Evolutionary conservation across 2,113 vertebrate species (phyloP).

Genomic region (Sigmodon hispidus): DNA sequence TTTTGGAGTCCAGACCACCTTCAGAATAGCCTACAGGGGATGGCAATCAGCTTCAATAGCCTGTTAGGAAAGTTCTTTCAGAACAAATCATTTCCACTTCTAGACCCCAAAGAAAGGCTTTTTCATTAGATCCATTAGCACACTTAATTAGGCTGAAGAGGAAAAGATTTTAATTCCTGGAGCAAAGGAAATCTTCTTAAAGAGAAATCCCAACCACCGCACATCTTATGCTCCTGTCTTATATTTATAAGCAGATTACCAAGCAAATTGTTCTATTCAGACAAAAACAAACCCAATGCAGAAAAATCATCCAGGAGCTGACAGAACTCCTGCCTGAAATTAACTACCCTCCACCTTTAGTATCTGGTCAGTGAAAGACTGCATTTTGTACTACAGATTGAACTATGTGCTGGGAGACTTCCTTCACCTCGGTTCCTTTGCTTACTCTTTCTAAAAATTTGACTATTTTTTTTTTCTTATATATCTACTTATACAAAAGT

Average conservation of each 20-base stretch:
- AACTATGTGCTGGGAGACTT: not conserved
- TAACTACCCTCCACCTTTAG: not conserved
- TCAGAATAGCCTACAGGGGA: slow-evolving; percentile 68
- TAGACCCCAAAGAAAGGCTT: slow-evolving; percentile 65
- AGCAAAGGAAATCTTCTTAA: slow-evolving; percentile 83
- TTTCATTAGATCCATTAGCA: slow-evolving; percentile 66
- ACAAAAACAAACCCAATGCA: not conserved
- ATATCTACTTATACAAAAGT: not conserved
- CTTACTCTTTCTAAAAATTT: not conserved
- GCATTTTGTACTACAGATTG: not conserved
- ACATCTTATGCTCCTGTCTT: slow-evolving; percentile 77
- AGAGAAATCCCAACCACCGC: slow-evolving; percentile 77
- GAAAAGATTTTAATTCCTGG: slow-evolving; percentile 82
- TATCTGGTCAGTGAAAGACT: not conserved
- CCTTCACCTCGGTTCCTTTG: not conserved
- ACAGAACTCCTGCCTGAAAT: not conserved
- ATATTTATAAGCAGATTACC: slow-evolving; percentile 83
- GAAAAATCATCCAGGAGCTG: slow-evolving; percentile 16
- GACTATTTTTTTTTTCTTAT: slow-evolving; percentile 17
- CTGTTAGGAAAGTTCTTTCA: slow-evolving; percentile 71
- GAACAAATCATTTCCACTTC: slow-evolving; percentile 74
- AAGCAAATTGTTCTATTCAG: slow-evolving; percentile 65
- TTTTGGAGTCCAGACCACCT: slow-evolving; percentile 65
- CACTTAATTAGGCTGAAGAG: slow-evolving; percentile 80
- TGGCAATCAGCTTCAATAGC: slow-evolving; percentile 31